Percentiles rank a stretch among this genome's conserved stretches.
Conservation (phyloP, 2,888 invertebrate genomes). For the Cinara cedri region DNA sequence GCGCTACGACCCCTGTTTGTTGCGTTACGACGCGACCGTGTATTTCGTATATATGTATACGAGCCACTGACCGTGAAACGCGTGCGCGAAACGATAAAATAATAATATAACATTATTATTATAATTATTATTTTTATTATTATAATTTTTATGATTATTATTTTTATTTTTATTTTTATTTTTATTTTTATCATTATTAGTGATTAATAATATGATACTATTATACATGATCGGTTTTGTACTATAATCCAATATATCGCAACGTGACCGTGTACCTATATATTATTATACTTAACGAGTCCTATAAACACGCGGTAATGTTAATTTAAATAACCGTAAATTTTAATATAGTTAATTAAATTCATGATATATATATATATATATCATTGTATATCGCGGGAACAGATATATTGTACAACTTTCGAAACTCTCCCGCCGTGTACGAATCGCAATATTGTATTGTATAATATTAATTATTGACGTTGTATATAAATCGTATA, state of each 20-base stretch:
- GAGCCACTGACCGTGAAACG: neutral
- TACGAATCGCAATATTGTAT: neutral
- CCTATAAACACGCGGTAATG: neutral
- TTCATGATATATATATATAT: no score
- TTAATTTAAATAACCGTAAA: neutral
- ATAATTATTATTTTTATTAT: no score
- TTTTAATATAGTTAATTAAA: no score
- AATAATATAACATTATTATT: no score
- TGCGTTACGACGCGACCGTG: neutral
- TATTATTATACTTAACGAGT: neutral
- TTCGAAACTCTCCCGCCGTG: neutral
- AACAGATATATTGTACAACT: neutral
- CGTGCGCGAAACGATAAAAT: neutral
- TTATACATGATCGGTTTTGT: no score
- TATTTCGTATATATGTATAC: neutral
- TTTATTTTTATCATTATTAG: neutral
- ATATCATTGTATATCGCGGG: no score
- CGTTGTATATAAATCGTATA: conserved; percentile 38
- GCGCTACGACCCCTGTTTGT: no score
- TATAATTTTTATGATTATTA: no score
- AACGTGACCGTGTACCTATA: no score
- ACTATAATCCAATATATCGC: no score
- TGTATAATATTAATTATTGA: neutral
- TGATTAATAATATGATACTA: no score
- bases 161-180: no score